A percentile compares a stretch with the other conserved stretches of the same genome.
phyloP scores from a whole-genome alignment of 1,140 invertebrate species.

The Leptinotarsa texana region DNA sequence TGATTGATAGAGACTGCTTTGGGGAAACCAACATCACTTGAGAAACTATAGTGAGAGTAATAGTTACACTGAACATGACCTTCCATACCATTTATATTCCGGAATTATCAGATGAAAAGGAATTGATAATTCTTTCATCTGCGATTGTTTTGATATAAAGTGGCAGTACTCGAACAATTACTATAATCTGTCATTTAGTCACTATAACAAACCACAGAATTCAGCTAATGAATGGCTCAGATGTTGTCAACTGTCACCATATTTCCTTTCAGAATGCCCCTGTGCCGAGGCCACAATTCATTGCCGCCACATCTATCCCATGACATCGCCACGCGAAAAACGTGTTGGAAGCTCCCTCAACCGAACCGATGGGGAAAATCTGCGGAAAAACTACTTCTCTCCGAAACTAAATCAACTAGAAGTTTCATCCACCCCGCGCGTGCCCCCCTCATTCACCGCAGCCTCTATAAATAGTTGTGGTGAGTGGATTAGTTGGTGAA shows the following conservation, averaged over 20 bases:
- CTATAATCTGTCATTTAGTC: too few species aligned
- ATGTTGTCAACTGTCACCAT: not conserved
- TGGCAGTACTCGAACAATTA: too few species aligned
- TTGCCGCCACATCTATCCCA: not conserved
- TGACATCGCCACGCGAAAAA: not conserved
- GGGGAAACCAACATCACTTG: too few species aligned
- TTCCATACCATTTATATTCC: too few species aligned
- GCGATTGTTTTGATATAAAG: too few species aligned
- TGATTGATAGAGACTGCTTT: too few species aligned
- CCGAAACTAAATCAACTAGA: constrained; percentile 6
- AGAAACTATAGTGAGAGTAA: too few species aligned
- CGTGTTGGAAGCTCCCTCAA: not conserved
- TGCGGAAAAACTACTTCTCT: constrained; percentile 1
- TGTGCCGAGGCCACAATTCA: not conserved
- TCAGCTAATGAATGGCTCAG: too few species aligned
- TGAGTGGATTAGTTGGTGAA: constrained; percentile 3
- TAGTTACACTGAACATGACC: too few species aligned
- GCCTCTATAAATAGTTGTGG: constrained; percentile 3
- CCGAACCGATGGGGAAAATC: not conserved
- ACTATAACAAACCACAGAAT: too few species aligned
- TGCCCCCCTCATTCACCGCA: not conserved
- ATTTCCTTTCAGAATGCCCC: not conserved
- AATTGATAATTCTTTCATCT: too few species aligned
- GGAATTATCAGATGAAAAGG: too few species aligned
- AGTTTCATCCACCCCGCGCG: not conserved